These are phyloP conservation scores for Andricus curvator DNA, from an alignment of 2,888 invertebrate genomes.

Conservation along the genomic window DNA sequence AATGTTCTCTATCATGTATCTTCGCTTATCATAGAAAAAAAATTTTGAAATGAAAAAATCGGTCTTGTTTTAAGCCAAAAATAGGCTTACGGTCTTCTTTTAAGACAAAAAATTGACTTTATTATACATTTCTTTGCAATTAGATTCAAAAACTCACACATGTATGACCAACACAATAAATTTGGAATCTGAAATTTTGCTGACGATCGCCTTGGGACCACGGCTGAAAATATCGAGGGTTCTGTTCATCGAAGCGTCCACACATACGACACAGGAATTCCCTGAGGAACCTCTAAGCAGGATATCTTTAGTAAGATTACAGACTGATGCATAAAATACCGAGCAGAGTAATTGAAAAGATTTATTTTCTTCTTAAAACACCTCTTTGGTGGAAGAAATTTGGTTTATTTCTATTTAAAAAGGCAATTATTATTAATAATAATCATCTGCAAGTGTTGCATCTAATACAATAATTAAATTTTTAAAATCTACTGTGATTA, in stretches of 20 bases:
- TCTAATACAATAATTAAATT: too few species aligned
- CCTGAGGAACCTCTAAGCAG: conserved; percentile 69
- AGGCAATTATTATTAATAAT: too few species aligned
- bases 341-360: conserved; percentile 71
- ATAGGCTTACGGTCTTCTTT: too few species aligned
- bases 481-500: too few species aligned
- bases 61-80: too few species aligned
- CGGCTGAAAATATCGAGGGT: conserved; percentile 69
- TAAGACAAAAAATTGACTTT: background rate
- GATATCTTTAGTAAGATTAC: conserved; percentile 68
- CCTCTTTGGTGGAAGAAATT: background rate
- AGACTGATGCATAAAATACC: conserved; percentile 61
- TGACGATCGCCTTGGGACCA: conserved; percentile 74
- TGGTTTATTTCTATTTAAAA: background rate
- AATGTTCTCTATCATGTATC: too few species aligned
- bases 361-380: conserved; percentile 61
- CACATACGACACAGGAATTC: conserved; percentile 66
- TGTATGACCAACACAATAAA: conserved; percentile 61
- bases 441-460: too few species aligned
- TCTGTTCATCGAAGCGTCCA: conserved; percentile 72
- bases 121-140: background rate
- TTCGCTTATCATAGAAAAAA: too few species aligned
- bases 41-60: too few species aligned
- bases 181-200: conserved; percentile 73
- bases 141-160: conserved; percentile 51